A percentile compares a stretch with the other conserved stretches of the same genome.
phyloP scores from a whole-genome alignment of 2,888 invertebrate genomes.

The Aspidiotus rigidus region DNA sequence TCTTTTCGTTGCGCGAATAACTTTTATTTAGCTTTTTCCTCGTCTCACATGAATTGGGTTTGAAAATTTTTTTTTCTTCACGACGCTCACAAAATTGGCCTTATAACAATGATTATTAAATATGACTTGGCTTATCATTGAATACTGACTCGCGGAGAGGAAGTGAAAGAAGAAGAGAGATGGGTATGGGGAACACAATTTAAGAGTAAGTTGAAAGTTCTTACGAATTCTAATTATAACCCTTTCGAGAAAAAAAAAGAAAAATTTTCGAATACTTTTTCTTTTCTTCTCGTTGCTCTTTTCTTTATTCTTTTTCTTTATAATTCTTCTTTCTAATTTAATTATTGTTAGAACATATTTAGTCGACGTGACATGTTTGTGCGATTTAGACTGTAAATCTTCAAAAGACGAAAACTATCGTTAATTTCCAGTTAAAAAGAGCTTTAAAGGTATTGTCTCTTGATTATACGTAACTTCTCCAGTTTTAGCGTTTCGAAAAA shows the following conservation, averaged over 20 bases:
- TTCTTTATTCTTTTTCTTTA: background rate
- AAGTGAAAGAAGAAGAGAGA: constrained; percentile 3
- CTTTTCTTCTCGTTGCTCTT: background rate
- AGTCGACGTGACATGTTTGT: no score
- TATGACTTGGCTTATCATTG: constrained; percentile 30
- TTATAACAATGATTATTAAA: constrained; percentile 32
- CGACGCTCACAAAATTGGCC: constrained; percentile 24
- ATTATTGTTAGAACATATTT: no score
- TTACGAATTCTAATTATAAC: background rate
- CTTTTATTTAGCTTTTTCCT: constrained; percentile 21
- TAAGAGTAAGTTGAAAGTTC: constrained; percentile 2
- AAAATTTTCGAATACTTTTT: background rate
- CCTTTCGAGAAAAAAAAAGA: background rate
- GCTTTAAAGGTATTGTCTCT: no score
- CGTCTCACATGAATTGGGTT: background rate
- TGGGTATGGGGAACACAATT: background rate
- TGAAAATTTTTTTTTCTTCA: background rate
- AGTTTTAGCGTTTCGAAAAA: no score
- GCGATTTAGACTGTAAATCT: no score
- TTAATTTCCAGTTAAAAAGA: no score
- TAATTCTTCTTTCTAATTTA: no score
- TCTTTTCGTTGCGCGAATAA: constrained; percentile 15
- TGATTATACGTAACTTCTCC: no score
- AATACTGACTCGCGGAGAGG: constrained; percentile 1
- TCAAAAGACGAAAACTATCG: no score